A percentile compares a stretch with the other conserved stretches of the same genome.
These are phyloP conservation scores for Neogobius melanostomus DNA, from an alignment of 2,113 vertebrate species.

Conservation along the genomic window DNA sequence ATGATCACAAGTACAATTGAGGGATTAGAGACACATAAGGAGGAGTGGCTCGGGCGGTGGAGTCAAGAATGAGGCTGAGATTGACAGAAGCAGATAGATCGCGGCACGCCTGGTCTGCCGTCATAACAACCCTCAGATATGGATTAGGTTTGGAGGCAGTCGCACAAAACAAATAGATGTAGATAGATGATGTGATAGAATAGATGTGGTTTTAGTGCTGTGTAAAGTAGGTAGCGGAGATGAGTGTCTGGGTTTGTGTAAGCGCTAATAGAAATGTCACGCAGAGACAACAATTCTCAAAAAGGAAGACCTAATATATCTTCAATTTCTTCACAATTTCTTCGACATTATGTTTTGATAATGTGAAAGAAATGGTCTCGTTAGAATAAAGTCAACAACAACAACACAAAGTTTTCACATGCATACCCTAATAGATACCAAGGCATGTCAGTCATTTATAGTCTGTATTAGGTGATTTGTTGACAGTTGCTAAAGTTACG, in stretches of 20 bases:
- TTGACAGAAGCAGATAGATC: constrained; percentile 56
- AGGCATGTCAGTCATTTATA: no score
- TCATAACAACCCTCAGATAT: constrained; percentile 52
- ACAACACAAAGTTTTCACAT: no score
- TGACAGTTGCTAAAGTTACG: no score
- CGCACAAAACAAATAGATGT: constrained; percentile 38
- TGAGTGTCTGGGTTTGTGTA: background rate
- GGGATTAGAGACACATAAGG: constrained; percentile 69
- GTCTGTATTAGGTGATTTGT: no score
- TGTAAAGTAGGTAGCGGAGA: background rate
- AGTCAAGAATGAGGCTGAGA: constrained; percentile 62
- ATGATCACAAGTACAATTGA: constrained; percentile 75
- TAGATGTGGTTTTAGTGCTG: background rate
- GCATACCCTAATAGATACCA: no score
- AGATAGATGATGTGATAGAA: background rate
- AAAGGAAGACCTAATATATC: background rate
- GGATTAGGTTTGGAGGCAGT: constrained; percentile 38
- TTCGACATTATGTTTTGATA: background rate
- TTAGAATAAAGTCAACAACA: no score
- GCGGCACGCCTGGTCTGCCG: constrained; percentile 37
- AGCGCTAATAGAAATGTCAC: background rate
- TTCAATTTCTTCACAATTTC: background rate
- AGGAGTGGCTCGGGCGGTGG: constrained; percentile 31
- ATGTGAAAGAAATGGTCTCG: no score
- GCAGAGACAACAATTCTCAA: background rate